Conservation (phyloP, 2,113 vertebrate species). For the Alligator mississippiensis region DNA sequence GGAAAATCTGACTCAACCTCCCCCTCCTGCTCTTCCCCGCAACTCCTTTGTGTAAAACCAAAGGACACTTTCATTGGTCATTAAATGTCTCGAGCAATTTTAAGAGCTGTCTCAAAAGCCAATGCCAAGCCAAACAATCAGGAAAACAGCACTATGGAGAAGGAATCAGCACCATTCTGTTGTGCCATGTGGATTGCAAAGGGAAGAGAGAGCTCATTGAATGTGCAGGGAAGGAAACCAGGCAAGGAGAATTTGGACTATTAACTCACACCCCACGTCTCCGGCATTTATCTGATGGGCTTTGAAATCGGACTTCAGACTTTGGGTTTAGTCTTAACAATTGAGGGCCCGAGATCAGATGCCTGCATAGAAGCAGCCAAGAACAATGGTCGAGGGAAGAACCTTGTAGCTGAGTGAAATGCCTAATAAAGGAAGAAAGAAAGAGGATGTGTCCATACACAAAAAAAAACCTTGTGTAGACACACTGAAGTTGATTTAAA, state of each 20-base stretch:
- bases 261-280: accelerated
- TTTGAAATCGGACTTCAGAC: background rate
- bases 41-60: background rate
- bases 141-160: background rate
- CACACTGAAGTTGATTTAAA: constrained; percentile 72
- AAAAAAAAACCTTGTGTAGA: constrained; percentile 70
- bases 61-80: background rate
- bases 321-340: accelerated
- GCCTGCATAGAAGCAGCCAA: background rate
- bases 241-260: background rate
- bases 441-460: constrained; percentile 56
- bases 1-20: background rate
- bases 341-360: accelerated
- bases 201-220: background rate
- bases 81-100: background rate
- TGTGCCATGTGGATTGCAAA: too few relatives aligned
- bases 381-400: background rate
- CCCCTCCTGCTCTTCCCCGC: background rate
- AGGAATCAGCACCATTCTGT: too few relatives aligned
- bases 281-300: background rate
- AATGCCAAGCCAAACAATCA: background rate
- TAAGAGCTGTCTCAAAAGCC: background rate
- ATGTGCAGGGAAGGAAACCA: background rate
- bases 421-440: background rate
- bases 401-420: background rate